Evolutionary conservation across 1,140 invertebrate genomes (phyloP).

Genomic region (Anagrus nilaparvatae): DNA sequence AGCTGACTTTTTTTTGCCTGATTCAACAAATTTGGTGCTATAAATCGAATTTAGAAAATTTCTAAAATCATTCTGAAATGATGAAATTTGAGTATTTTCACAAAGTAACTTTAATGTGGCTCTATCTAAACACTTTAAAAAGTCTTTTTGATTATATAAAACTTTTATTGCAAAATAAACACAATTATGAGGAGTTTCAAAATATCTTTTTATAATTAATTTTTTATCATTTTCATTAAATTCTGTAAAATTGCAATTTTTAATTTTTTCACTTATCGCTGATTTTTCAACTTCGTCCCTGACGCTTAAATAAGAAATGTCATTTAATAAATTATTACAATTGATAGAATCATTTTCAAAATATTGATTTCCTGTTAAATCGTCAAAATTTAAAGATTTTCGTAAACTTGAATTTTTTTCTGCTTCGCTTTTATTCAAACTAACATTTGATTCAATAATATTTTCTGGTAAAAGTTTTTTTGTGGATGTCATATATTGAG

Average conservation of each 20-base stretch:
- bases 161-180: conserved; percentile 50
- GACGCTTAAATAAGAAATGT: no score
- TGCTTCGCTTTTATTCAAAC: background rate
- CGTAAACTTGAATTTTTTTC: conserved; percentile 1
- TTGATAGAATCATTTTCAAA: background rate
- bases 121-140: conserved; percentile 46
- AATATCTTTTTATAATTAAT: conserved; percentile 15
- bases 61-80: conserved; percentile 41
- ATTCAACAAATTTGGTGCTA: conserved; percentile 19
- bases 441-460: background rate
- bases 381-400: conserved; percentile 13
- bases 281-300: no score
- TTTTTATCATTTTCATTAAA: conserved; percentile 7
- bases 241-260: conserved; percentile 1
- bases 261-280: no score
- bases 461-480: background rate
- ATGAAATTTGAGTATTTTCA: conserved; percentile 43
- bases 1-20: conserved; percentile 16
- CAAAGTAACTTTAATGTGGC: conserved; percentile 43
- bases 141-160: conserved; percentile 35
- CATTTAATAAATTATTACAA: background rate
- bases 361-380: conserved; percentile 6
- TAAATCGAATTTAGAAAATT: conserved; percentile 30
- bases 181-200: conserved; percentile 46
- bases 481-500: conserved; percentile 17